Evolutionary conservation across 23 tunicate genomes (phyloP), one percentile per base, ranked within the genome.

Genomic region (Styela clava): DNA sequence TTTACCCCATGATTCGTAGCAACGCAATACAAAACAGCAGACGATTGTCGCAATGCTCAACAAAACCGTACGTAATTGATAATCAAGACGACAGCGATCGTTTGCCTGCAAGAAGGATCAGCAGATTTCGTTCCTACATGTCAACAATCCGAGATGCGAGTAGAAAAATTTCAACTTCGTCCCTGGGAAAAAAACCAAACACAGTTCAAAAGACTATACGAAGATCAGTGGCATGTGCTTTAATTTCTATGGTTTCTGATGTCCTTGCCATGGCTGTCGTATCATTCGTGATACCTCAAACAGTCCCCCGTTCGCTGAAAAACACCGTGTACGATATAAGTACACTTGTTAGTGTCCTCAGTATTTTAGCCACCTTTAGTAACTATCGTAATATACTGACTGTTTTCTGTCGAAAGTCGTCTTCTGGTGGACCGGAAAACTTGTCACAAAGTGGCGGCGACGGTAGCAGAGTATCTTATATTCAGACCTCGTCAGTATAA

Each of bases 1-100:
- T 88, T 31, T 88, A 88, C 68, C 94, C 94, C 23, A 70, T 87
- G 70, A 19, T 19, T 23, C 85, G 79, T 37, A 72, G 79, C 86
- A 74, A 63, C 34, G 84, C 52, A 30, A 85, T 35, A 24, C 44
- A 21, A 56, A 82, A 69, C 79, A 36, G 52, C 81, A 36, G 64
- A 67, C 7, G 56, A 19, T 32, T 25, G 2, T 76, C 80, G 9
- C 52, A 56, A 44, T 64, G n/a, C 7, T 44, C 56, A 5, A 44
- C 56, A 44, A 44, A 44, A 44, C 9, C 56, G 9, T 44, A 44
- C 12, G 56, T 12, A 5, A 12, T 44, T 23, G 71, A 67, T 12
- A 67, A 1, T 67, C 22, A 16, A 16, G 71, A 67, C 30, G 31
- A 27, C 2, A 29, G 22, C 16, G 24, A 27, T 67, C 0, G 16